These are phyloP conservation scores for Heliconius eleuchia DNA, from an alignment of 1,140 invertebrate genomes.

Conservation along the genomic window DNA sequence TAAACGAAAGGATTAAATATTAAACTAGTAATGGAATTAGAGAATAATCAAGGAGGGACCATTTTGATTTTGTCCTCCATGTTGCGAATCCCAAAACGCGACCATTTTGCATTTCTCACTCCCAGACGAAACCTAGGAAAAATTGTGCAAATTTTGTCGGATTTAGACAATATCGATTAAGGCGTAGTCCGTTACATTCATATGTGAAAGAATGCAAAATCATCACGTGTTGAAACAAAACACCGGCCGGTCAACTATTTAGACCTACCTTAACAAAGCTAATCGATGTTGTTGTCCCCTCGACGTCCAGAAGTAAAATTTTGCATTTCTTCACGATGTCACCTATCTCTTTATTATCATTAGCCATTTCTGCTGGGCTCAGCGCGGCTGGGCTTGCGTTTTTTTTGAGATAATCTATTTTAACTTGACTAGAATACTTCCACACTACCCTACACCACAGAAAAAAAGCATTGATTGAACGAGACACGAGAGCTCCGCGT, in stretches of 20 bases:
- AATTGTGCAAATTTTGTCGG: not conserved
- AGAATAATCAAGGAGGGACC: conserved; percentile 61
- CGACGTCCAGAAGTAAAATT: conserved; percentile 77
- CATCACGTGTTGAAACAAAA: conserved; percentile 69
- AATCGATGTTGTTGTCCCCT: conserved; percentile 80
- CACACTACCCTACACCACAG: conserved; percentile 70
- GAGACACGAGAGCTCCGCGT: conserved; percentile 53
- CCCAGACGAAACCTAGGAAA: conserved; percentile 34
- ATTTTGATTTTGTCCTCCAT: conserved; percentile 81
- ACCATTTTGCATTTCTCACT: conserved; percentile 61
- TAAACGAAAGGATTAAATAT: not conserved
- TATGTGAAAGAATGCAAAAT: conserved; percentile 30
- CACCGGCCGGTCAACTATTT: conserved; percentile 76
- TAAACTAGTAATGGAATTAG: conserved; percentile 13
- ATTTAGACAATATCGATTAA: not conserved
- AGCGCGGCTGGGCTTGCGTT: conserved; percentile 57
- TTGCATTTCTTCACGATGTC: conserved; percentile 76
- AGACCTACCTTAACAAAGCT: conserved; percentile 81
- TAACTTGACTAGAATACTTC: conserved; percentile 73
- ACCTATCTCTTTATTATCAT: conserved; percentile 68
- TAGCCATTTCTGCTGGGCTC: conserved; percentile 66
- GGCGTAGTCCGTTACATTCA: not conserved
- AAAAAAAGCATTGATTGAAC: conserved; percentile 78
- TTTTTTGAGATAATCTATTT: conserved; percentile 56
- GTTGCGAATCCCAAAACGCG: conserved; percentile 74